Conservation (phyloP, 1,140 invertebrate species). For the Drosophila simulans region DNA sequence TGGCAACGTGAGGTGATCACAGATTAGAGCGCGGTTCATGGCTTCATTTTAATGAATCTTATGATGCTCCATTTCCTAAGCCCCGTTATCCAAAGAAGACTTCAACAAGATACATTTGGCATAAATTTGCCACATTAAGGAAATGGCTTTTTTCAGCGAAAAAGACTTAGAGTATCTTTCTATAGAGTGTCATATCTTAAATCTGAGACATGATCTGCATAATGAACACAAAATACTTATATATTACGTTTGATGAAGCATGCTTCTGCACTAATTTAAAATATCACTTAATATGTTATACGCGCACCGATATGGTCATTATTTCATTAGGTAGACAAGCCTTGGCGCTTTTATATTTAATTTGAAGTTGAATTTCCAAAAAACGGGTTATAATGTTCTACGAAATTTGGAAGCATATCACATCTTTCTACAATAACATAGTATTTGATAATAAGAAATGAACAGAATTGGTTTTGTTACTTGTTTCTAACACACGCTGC, state of each 20-base stretch:
- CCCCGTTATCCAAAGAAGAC: background rate
- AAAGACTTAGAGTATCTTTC: too few relatives aligned
- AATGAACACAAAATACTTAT: too few relatives aligned
- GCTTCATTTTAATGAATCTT: background rate
- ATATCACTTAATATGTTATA: too few relatives aligned
- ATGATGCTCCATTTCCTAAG: background rate
- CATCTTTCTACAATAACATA: too few relatives aligned
- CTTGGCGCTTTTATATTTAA: background rate
- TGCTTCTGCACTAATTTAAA: background rate
- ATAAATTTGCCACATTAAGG: background rate
- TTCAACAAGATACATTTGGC: background rate
- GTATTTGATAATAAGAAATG: too few relatives aligned
- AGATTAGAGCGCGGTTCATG: constrained; percentile 1
- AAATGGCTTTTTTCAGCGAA: too few relatives aligned
- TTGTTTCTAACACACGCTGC: background rate
- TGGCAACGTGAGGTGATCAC: constrained; percentile 38
- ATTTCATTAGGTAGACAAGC: background rate
- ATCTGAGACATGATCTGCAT: too few relatives aligned
- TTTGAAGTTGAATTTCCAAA: background rate
- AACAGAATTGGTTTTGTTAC: too few relatives aligned
- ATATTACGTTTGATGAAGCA: too few relatives aligned
- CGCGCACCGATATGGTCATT: background rate
- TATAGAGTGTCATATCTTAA: too few relatives aligned
- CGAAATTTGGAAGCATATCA: background rate
- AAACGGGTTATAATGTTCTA: background rate